A percentile compares a stretch with the other conserved stretches of the same genome.
These are phyloP conservation scores for Phytoseiulus persimilis DNA, from an alignment of 2,888 invertebrate species.

Conservation along the genomic window DNA sequence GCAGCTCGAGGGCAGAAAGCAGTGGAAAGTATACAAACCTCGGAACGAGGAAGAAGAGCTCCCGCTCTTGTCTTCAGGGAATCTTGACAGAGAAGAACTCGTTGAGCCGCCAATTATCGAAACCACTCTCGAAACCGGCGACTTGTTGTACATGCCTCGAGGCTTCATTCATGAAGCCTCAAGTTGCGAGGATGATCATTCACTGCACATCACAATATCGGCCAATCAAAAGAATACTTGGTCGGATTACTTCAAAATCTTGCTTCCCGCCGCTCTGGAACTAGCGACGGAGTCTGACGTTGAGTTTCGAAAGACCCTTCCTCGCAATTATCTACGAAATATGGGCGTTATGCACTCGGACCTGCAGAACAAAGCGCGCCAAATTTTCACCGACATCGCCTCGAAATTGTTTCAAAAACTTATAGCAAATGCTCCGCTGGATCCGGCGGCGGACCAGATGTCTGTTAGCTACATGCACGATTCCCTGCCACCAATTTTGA, in stretches of 20 bases:
- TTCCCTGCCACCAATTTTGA: conserved; percentile 73
- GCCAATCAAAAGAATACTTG: conserved; percentile 53
- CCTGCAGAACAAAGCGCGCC: conserved; percentile 48
- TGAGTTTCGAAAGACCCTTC: conserved; percentile 68
- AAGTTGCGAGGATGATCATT: conserved; percentile 51
- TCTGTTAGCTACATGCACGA: conserved; percentile 74
- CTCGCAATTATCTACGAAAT: conserved; percentile 65
- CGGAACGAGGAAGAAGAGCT: conserved; percentile 59
- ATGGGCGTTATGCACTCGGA: conserved; percentile 64
- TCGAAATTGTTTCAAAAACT: conserved; percentile 58
- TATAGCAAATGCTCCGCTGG: conserved; percentile 59
- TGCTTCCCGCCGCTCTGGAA: conserved; percentile 65
- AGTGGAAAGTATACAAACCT: conserved; percentile 83
- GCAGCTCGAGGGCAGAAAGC: conserved; percentile 89
- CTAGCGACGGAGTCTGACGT: conserved; percentile 63
- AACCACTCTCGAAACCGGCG: conserved; percentile 51
- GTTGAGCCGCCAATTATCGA: conserved; percentile 53
- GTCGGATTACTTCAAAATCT: conserved; percentile 53
- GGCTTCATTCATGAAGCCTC: conserved; percentile 55
- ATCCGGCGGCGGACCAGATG: conserved; percentile 76
- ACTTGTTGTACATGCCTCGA: conserved; percentile 55
- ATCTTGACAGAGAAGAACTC: conserved; percentile 56
- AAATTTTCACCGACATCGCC: conserved; percentile 55
- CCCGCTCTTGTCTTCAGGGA: conserved; percentile 70
- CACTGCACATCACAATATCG: conserved; percentile 55